Percentiles rank a stretch among this genome's conserved stretches.
Conservation (phyloP, 2,797 vertebrate species). For the Sebastes kiyomatsui region DNA sequence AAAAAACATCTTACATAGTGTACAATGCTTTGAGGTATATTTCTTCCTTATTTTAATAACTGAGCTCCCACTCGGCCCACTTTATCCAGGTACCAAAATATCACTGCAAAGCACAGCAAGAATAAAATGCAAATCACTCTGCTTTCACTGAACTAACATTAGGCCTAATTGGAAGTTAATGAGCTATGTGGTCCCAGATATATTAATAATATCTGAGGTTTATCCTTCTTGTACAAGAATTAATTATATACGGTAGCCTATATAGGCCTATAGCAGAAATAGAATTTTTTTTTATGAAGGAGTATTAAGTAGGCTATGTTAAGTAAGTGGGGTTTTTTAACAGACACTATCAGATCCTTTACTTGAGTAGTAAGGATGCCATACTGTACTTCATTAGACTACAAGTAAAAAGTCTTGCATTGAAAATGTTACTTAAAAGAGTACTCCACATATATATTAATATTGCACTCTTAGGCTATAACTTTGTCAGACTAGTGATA, state of each 20-base stretch:
- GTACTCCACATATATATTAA: too few species aligned
- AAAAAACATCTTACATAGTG: not conserved
- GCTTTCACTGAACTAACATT: slow-evolving; percentile 33
- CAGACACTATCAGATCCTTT: too few species aligned
- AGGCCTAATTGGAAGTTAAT: slow-evolving; percentile 53
- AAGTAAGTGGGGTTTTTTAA: too few species aligned
- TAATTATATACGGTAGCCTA: not conserved
- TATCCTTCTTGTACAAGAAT: slow-evolving; percentile 1
- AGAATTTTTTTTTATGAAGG: too few species aligned
- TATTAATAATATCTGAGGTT: slow-evolving; percentile 26
- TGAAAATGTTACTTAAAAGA: not conserved
- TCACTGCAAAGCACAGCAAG: slow-evolving; percentile 15
- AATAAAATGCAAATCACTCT: slow-evolving; percentile 44
- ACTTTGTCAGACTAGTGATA: too few species aligned
- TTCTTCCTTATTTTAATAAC: not conserved
- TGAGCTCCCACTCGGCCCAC: slow-evolving; percentile 3
- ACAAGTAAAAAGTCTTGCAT: not conserved
- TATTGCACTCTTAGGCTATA: too few species aligned
- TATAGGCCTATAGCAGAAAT: not conserved
- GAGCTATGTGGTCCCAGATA: slow-evolving; percentile 23
- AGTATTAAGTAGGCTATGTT: too few species aligned
- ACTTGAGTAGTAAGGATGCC: too few species aligned
- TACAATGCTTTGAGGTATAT: not conserved
- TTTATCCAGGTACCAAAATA: slow-evolving; percentile 20
- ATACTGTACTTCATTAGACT: too few species aligned